Conservation (phyloP, 2,113 vertebrate genomes). For the Sturnus vulgaris region DNA sequence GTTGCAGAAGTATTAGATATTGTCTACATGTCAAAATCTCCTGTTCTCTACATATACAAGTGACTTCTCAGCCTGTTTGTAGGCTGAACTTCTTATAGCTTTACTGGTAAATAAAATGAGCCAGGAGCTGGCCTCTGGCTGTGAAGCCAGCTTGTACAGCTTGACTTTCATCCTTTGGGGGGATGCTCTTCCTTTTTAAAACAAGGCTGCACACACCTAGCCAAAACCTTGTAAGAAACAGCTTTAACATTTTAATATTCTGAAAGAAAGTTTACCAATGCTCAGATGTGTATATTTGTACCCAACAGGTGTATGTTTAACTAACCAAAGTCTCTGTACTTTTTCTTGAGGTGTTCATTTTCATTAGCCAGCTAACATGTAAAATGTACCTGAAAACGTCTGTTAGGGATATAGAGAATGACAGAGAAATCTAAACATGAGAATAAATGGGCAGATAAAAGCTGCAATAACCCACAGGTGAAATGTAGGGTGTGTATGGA, state of each 20-base stretch:
- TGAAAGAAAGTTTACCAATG: neutral
- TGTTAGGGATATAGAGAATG: neutral
- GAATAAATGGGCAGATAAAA: neutral
- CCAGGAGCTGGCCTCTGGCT: neutral
- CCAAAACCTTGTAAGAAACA: neutral
- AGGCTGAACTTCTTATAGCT: neutral
- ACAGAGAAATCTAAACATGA: neutral
- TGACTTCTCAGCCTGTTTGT: neutral
- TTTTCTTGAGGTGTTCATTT: neutral
- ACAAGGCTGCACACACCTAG: neutral
- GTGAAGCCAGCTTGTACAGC: neutral
- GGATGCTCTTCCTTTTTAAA: neutral
- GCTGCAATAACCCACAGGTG: neutral
- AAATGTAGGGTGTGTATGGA: neutral
- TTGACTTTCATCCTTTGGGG: neutral
- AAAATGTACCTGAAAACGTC: neutral
- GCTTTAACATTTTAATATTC: neutral
- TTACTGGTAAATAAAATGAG: neutral
- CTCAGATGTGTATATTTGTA: neutral
- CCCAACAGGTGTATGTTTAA: neutral
- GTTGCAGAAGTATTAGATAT: neutral
- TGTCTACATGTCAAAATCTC: neutral
- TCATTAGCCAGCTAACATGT: neutral
- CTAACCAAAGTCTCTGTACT: neutral
- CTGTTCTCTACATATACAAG: neutral